Evolutionary conservation across 2,888 invertebrate genomes (phyloP).

Genomic region (Meteorus colon): DNA sequence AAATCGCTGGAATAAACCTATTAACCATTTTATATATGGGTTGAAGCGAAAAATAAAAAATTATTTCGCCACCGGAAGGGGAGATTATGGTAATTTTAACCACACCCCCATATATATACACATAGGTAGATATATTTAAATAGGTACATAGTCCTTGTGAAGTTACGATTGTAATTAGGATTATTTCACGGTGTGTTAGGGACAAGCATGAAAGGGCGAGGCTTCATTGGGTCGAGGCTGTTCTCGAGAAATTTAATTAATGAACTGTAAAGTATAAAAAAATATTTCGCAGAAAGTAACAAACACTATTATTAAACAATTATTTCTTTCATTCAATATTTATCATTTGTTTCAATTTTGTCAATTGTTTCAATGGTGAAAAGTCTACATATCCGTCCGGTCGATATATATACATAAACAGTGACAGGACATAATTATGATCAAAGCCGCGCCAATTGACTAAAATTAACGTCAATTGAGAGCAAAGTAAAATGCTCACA

Average conservation of each 20-base stretch:
- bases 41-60: not conserved
- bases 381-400: constrained; percentile 25
- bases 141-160: constrained; percentile 17
- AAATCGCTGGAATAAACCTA: not conserved
- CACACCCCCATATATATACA: constrained; percentile 20
- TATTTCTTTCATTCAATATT: not conserved
- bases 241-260: constrained; percentile 45
- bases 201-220: constrained; percentile 50
- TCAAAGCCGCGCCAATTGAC: constrained; percentile 60
- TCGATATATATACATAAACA: not conserved
- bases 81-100: constrained; percentile 27
- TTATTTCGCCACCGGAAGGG: constrained; percentile 21
- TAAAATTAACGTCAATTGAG: constrained; percentile 69
- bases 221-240: constrained; percentile 50
- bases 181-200: constrained; percentile 65
- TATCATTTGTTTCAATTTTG: constrained; percentile 5
- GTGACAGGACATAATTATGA: constrained; percentile 43
- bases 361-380: not conserved
- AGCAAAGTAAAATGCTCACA: constrained; percentile 50
- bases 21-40: not conserved
- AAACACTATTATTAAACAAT: not conserved
- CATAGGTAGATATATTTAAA: not conserved
- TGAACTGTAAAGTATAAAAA: constrained; percentile 4
- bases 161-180: constrained; percentile 60
- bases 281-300: not conserved